Conservation (phyloP, 2,113 vertebrate genomes). For the Phaethornis superciliosus region DNA sequence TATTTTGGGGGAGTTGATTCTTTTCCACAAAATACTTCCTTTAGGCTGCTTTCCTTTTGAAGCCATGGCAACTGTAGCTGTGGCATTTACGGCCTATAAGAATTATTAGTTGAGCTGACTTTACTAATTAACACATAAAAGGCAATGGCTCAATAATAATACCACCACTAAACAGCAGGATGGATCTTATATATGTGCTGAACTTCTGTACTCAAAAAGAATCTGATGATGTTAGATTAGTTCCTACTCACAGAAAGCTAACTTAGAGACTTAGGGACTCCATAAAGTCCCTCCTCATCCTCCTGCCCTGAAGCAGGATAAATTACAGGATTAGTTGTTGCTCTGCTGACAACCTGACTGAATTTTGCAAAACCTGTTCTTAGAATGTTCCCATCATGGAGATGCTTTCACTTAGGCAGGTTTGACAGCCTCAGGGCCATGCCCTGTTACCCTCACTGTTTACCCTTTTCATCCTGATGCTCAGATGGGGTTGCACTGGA, state of each 20-base stretch:
- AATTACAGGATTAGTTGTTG: not conserved
- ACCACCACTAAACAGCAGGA: not conserved
- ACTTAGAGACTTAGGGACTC: not conserved
- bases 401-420: not conserved
- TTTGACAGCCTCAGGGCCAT: not conserved
- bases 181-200: too few relatives aligned
- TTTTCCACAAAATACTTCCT: not conserved
- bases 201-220: too few relatives aligned
- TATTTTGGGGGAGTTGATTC: not conserved
- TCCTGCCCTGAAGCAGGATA: not conserved
- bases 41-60: not conserved
- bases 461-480: not conserved
- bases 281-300: not conserved
- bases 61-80: not conserved
- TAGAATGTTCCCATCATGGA: accelerated
- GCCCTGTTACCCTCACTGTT: not conserved
- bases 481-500: not conserved
- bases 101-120: slow-evolving; percentile 19
- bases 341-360: not conserved
- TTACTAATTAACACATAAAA: slow-evolving; percentile 39
- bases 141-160: not conserved
- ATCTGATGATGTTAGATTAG: too few relatives aligned
- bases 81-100: not conserved
- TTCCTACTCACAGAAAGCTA: not conserved
- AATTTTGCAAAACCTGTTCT: not conserved